Evolutionary conservation across 1,140 invertebrate genomes (phyloP), one percentile per base, ranked within the genome.

Genomic region (Gryon sp.): DNA sequence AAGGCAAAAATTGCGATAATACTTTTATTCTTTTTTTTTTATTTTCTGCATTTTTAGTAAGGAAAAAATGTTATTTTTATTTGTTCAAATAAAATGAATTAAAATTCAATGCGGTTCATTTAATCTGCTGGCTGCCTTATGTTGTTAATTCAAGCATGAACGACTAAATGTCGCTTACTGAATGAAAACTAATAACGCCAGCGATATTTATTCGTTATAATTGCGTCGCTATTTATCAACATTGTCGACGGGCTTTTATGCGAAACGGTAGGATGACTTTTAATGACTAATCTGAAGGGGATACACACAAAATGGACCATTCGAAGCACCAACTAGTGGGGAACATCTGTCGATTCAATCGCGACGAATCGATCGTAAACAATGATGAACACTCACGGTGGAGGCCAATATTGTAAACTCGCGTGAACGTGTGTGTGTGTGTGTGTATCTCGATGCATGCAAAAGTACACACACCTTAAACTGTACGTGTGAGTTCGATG

Each of bases 301-400:
- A n/a, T n/a, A 66, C 52, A 40, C 26, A 36, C 48, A 57, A 65
- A 50, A 46, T 50, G 65, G 50, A 53, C 32, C 60, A 57, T 66
- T 43, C 20, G n/a, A 57, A 19, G 55, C 52, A 43, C 32, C 50
- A 16, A 40, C 46, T 36, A 45, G 45, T 30, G 45, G 57, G 65
- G 41, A 83, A 82, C 82, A 85, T 85, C 83, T 85, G 83, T 80
- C 79, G 73, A 76, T 63, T 70, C 66, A 66, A 75, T 79, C 45
- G 52, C n/a, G 24, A 36, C 53, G 48, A 78, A 82, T 79, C 69
- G 78, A 79, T 76, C 68, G 70, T 79, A 80, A 83, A 83, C 80
- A 78, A 79, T 80, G 70, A 6, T n/a, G 32, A 34, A 34, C 11
- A n/a, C n/a, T n/a, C n/a, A n/a, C n/a, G n/a, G n/a, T n/a, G n/a